These are phyloP conservation scores for Eleutherodactylus coqui DNA, from an alignment of 2,797 vertebrate species.

Conservation along the genomic window DNA sequence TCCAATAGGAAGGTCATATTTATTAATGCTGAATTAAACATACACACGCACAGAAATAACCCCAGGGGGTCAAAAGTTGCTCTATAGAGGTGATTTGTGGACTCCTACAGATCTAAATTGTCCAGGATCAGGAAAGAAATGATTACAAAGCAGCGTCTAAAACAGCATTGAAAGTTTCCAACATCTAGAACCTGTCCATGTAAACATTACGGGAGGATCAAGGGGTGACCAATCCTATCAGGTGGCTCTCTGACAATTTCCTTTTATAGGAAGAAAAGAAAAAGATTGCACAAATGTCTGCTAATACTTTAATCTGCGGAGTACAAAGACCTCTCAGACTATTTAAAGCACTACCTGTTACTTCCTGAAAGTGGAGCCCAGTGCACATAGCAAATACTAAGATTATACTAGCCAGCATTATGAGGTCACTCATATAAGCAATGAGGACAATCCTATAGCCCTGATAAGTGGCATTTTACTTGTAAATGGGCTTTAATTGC, in stretches of 20 bases:
- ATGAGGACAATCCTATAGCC: too few relatives aligned
- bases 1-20: too few relatives aligned
- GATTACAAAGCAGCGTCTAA: neutral
- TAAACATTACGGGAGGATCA: neutral
- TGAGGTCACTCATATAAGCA: neutral
- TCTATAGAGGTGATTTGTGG: too few relatives aligned
- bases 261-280: neutral
- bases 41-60: too few relatives aligned
- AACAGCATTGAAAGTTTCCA: neutral
- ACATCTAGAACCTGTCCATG: neutral
- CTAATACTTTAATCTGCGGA: neutral
- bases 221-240: neutral
- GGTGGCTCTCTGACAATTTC: too few relatives aligned
- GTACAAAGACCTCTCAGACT: neutral
- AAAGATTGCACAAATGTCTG: neutral
- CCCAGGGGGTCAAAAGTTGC: too few relatives aligned
- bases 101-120: too few relatives aligned
- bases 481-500: too few relatives aligned
- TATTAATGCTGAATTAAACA: too few relatives aligned
- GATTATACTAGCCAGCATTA: neutral
- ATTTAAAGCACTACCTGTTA: neutral
- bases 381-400: neutral
- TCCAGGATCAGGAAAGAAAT: too few relatives aligned
- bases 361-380: slow-evolving; percentile 40
- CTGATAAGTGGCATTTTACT: too few relatives aligned